These are phyloP conservation scores for Microtus pennsylvanicus DNA, from an alignment of 2,113 vertebrate species.

Conservation along the genomic window DNA sequence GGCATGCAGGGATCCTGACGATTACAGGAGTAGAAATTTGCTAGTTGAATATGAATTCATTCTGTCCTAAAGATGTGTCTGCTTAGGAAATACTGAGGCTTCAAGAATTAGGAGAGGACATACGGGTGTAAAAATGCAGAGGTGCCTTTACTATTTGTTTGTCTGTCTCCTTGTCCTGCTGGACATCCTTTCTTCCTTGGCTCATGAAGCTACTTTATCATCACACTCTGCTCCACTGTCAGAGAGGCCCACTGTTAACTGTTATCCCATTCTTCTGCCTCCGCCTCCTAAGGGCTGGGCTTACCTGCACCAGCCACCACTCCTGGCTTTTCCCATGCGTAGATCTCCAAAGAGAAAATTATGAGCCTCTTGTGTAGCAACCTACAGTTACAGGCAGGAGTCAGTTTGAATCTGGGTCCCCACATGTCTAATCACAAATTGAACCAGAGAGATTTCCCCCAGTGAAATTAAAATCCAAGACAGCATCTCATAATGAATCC, in stretches of 20 bases:
- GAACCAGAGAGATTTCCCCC: background rate
- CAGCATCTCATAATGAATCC: background rate
- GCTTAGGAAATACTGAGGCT: background rate
- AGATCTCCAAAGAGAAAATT: conserved; percentile 34
- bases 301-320: background rate
- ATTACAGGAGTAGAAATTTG: background rate
- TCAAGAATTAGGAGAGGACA: background rate
- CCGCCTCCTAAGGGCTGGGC: background rate
- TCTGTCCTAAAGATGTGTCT: background rate
- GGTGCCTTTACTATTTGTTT: background rate
- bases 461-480: background rate
- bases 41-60: background rate
- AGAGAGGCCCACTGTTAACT: background rate
- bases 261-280: background rate
- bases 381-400: background rate
- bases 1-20: background rate
- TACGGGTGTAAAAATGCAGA: background rate
- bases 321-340: background rate
- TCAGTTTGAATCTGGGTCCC: background rate
- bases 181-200: background rate
- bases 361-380: background rate
- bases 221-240: background rate
- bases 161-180: background rate
- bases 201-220: background rate
- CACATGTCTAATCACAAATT: conserved; percentile 2